phyloP scores from a whole-genome alignment of 1,140 invertebrate species.

The Halictus rubicundus region DNA sequence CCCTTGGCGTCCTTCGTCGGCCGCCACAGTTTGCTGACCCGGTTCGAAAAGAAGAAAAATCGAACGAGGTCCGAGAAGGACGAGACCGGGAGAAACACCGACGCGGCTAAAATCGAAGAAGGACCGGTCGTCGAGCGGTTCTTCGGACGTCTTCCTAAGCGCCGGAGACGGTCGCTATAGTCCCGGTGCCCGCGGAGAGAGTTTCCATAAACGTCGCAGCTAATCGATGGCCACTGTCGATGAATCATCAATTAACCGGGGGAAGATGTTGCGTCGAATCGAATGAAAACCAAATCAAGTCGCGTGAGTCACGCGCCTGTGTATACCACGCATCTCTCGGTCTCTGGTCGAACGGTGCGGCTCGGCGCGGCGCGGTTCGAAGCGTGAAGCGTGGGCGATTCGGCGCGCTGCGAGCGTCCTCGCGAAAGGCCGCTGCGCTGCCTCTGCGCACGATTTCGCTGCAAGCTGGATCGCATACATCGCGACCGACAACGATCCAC shows the following conservation, averaged over 20 bases:
- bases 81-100: background rate
- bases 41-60: constrained; percentile 64
- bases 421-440: background rate
- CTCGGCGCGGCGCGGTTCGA: background rate
- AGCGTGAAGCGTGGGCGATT: constrained; percentile 35
- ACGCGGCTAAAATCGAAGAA: constrained; percentile 23
- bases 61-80: constrained; percentile 38
- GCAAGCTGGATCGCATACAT: background rate
- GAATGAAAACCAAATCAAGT: constrained; percentile 65
- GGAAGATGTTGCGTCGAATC: constrained; percentile 59
- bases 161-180: too few species aligned
- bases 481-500: background rate
- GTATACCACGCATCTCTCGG: constrained; percentile 32
- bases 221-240: constrained; percentile 38
- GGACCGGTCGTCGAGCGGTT: constrained; percentile 1
- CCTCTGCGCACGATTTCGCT: background rate
- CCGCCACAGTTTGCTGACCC: constrained; percentile 73
- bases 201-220: constrained; percentile 37
- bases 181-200: background rate
- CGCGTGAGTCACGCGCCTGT: constrained; percentile 60
- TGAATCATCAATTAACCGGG: constrained; percentile 71
- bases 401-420: constrained; percentile 22
- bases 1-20: constrained; percentile 70
- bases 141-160: too few species aligned
- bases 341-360: background rate